Evolutionary conservation across 2,113 vertebrate species (phyloP).

Genomic region (Tupaia tana): DNA sequence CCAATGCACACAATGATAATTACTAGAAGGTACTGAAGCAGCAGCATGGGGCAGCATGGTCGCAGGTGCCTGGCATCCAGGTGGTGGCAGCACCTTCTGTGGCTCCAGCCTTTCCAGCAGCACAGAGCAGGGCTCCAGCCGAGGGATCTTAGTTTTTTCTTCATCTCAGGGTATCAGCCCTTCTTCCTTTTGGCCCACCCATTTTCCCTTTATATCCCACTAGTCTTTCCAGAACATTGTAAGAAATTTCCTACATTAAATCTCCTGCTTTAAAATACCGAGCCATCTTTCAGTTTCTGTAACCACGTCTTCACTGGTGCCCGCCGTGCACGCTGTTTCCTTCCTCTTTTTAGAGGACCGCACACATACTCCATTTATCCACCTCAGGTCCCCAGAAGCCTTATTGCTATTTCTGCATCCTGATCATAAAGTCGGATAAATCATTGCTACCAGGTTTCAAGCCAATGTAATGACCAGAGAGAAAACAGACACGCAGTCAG

Average conservation of each 20-base stretch:
- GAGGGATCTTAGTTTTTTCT: background rate
- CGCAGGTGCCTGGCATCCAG: too few relatives aligned
- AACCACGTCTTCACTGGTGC: background rate
- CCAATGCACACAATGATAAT: background rate
- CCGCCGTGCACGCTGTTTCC: background rate
- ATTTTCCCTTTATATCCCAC: background rate
- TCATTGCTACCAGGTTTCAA: background rate
- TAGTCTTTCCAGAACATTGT: background rate
- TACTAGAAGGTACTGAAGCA: background rate
- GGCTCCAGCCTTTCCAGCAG: too few relatives aligned
- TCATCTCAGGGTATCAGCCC: background rate
- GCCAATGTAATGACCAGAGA: background rate
- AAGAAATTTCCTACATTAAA: background rate
- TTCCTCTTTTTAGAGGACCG: background rate
- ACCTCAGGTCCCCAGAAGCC: background rate
- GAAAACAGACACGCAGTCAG: background rate
- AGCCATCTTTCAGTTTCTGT: background rate
- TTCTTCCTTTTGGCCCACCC: background rate
- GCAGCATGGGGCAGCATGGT: fast-evolving
- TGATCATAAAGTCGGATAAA: background rate
- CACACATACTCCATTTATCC: background rate
- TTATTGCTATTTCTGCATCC: background rate
- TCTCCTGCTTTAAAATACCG: background rate
- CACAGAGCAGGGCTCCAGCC: background rate
- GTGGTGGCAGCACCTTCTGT: background rate